These are phyloP conservation scores for Zaprionus kolodkinae DNA, from an alignment of 1,140 invertebrate genomes.

Conservation along the genomic window DNA sequence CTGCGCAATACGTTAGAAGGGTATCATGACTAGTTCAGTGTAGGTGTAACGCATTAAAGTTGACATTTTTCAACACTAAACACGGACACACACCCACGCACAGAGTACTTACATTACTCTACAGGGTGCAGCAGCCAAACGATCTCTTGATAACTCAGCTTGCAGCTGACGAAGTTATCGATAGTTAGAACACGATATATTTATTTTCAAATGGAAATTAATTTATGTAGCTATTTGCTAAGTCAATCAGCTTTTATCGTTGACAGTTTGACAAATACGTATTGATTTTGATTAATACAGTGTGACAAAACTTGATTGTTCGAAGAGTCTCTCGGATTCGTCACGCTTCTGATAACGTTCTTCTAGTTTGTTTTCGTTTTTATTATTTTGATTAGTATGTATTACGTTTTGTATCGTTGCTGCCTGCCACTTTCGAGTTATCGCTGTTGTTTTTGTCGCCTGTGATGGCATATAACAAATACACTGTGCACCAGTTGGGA, in stretches of 20 bases:
- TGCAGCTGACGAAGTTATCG: neutral
- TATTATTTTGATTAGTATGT: conserved; percentile 42
- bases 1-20: conserved; percentile 6
- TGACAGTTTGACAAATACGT: neutral
- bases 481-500: conserved; percentile 16
- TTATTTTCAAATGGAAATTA: neutral
- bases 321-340: conserved; percentile 21
- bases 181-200: neutral
- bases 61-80: neutral
- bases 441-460: conserved; percentile 13
- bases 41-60: conserved; percentile 2
- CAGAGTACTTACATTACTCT: neutral
- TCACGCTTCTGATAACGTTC: neutral
- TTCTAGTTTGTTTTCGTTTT: conserved; percentile 17
- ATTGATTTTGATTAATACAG: conserved; percentile 5
- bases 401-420: conserved; percentile 22
- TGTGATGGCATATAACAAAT: conserved; percentile 35
- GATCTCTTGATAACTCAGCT: neutral
- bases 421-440: conserved; percentile 20
- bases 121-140: neutral
- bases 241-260: neutral
- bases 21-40: conserved; percentile 8
- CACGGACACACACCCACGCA: neutral
- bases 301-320: neutral
- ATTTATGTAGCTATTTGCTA: neutral